A percentile compares a stretch with the other conserved stretches of the same genome.
These are phyloP conservation scores for Coranthus polyacanthus DNA, from an alignment of 2,797 vertebrate species.

Conservation along the genomic window DNA sequence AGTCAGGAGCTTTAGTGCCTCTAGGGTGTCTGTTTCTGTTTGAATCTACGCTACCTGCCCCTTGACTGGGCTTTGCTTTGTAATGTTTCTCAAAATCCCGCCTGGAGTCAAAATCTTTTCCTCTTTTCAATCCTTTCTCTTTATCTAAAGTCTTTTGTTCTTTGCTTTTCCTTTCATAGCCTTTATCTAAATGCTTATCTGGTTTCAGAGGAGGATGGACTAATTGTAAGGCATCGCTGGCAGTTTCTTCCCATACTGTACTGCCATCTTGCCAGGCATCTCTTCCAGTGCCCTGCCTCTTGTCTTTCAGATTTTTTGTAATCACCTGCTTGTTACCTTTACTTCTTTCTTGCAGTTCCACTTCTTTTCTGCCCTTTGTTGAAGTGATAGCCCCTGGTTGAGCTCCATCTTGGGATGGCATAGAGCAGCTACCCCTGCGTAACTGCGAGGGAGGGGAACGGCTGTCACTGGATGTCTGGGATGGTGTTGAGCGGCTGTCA, in stretches of 20 bases:
- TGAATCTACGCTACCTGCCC: conserved; percentile 75
- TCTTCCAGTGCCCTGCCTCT: neutral
- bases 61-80: conserved; percentile 85
- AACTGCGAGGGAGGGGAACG: conserved; percentile 64
- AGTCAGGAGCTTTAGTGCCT: conserved; percentile 77
- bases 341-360: conserved; percentile 20
- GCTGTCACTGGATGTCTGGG: conserved; percentile 55
- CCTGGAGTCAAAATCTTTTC: conserved; percentile 83
- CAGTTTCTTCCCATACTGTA: conserved; percentile 85
- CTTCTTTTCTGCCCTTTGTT: conserved; percentile 73
- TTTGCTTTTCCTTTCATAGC: conserved; percentile 86
- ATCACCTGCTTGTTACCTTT: neutral
- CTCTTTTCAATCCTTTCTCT: conserved; percentile 78
- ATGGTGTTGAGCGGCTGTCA: conserved; percentile 65
- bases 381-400: conserved; percentile 55
- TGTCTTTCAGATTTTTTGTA: conserved; percentile 31
- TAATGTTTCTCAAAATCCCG: conserved; percentile 80
- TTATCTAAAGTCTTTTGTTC: conserved; percentile 79
- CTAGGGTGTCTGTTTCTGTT: conserved; percentile 69
- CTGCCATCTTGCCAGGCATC: conserved; percentile 86
- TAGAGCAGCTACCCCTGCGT: conserved; percentile 64
- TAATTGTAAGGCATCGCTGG: conserved; percentile 79
- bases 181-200: conserved; percentile 86
- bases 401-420: conserved; percentile 81
- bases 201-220: conserved; percentile 8